A percentile compares a stretch with the other conserved stretches of the same genome.
phyloP scores from a whole-genome alignment of 1,140 invertebrate genomes.

The Polypedilum pembai region DNA sequence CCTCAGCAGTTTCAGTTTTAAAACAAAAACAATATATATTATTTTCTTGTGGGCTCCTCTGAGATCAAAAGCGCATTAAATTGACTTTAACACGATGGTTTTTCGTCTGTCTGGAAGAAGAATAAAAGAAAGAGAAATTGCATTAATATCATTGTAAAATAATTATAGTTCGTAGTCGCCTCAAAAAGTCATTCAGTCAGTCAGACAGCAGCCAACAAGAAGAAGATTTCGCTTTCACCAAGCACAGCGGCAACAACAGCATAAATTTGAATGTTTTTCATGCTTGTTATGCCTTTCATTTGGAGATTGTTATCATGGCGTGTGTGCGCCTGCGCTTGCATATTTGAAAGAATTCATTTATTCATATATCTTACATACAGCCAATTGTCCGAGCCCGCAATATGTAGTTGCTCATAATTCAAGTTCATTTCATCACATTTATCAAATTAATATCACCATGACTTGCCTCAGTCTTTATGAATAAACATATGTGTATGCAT shows the following conservation, averaged over 20 bases:
- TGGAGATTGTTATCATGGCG: neutral
- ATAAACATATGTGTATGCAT: neutral
- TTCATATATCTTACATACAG: neutral
- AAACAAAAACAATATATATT: conserved; percentile 23
- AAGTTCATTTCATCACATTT: conserved; percentile 14
- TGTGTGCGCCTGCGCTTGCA: neutral
- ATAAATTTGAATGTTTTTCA: conserved; percentile 14
- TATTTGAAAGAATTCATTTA: conserved; percentile 1
- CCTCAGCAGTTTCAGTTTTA: neutral
- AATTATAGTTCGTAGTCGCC: neutral
- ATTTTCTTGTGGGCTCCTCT: conserved; percentile 24
- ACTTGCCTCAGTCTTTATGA: neutral
- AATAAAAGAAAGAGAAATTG: neutral
- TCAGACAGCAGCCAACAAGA: neutral
- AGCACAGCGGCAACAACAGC: neutral
- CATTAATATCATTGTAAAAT: neutral
- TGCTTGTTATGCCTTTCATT: neutral
- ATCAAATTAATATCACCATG: conserved; percentile 18
- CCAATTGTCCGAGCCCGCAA: neutral
- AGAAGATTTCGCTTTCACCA: neutral
- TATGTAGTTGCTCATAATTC: neutral
- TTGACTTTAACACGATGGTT: conserved; percentile 13
- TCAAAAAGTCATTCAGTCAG: no score
- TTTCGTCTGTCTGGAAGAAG: conserved; percentile 22
- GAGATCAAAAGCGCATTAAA: conserved; percentile 22